Evolutionary conservation across 2,113 vertebrate species (phyloP).

Genomic region (Microcebus jonahi): DNA sequence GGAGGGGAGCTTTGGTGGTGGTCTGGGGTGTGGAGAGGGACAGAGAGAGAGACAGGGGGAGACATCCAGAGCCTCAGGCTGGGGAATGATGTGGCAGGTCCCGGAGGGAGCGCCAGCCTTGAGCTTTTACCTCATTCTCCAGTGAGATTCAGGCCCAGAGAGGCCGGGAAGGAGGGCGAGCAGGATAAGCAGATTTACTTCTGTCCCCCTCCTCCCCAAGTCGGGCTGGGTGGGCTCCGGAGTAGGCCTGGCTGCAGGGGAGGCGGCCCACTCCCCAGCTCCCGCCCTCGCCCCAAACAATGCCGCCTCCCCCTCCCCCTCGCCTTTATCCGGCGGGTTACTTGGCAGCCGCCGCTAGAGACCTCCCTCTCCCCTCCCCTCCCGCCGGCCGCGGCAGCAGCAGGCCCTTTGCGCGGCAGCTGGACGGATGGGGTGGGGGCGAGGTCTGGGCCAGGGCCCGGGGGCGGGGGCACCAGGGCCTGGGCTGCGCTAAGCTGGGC

Average conservation of each 20-base stretch:
- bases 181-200: neutral
- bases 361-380: slow-evolving; percentile 64
- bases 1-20: slow-evolving; percentile 52
- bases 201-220: slow-evolving; percentile 4
- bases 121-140: slow-evolving; percentile 46
- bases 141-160: neutral
- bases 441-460: slow-evolving; percentile 11
- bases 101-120: neutral
- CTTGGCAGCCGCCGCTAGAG: slow-evolving; percentile 74
- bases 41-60: neutral
- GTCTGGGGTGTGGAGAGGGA: neutral
- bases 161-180: neutral
- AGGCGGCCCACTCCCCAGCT: slow-evolving; percentile 77
- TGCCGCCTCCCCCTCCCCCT: slow-evolving; percentile 79
- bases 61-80: neutral
- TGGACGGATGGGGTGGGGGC: slow-evolving; percentile 63
- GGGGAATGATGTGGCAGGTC: slow-evolving; percentile 70
- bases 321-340: slow-evolving; percentile 80
- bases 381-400: slow-evolving; percentile 50
- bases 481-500: neutral
- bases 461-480: neutral
- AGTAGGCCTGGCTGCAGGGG: slow-evolving; percentile 32
- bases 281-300: slow-evolving; percentile 80
- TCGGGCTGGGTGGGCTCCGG: slow-evolving; percentile 63
- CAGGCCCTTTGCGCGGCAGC: slow-evolving; percentile 76